These are phyloP conservation scores for Euthynnus affinis DNA, from an alignment of 2,797 vertebrate genomes.

Conservation along the genomic window DNA sequence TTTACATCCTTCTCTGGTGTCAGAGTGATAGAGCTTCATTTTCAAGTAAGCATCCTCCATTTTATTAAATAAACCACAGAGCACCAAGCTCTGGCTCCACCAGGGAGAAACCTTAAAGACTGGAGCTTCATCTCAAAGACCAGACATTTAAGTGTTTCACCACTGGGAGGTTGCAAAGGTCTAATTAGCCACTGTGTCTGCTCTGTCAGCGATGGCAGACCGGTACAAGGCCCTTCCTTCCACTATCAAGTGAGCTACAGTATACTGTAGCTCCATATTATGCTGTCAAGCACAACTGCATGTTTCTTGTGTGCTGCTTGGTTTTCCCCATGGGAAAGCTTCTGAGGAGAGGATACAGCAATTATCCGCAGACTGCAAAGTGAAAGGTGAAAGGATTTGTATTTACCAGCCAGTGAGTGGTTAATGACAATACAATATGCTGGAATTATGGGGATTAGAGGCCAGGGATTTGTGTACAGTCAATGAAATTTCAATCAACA, in stretches of 20 bases:
- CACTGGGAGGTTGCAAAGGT: conserved; percentile 72
- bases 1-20: background rate
- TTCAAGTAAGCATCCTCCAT: conserved; percentile 38
- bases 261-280: conserved; percentile 65
- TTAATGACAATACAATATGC: conserved; percentile 79
- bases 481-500: conserved; percentile 69
- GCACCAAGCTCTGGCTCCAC: conserved; percentile 24
- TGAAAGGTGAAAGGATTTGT: conserved; percentile 80
- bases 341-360: conserved; percentile 75
- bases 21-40: background rate
- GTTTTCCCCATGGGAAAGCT: conserved; percentile 63
- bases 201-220: conserved; percentile 76
- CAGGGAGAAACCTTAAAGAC: conserved; percentile 58
- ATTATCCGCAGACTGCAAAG: conserved; percentile 74
- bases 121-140: conserved; percentile 63
- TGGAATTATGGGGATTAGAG: conserved; percentile 78
- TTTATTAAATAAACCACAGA: conserved; percentile 55
- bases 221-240: conserved; percentile 63
- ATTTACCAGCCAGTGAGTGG: conserved; percentile 72
- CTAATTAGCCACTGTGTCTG: conserved; percentile 78
- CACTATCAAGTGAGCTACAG: conserved; percentile 58
- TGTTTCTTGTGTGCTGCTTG: conserved; percentile 56
- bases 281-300: conserved; percentile 62
- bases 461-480: conserved; percentile 67
- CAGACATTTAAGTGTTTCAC: conserved; percentile 72